A percentile compares a stretch with the other conserved stretches of the same genome.
Evolutionary conservation across 2,113 vertebrate genomes (phyloP).

Genomic region (Paraplagusia blochii): DNA sequence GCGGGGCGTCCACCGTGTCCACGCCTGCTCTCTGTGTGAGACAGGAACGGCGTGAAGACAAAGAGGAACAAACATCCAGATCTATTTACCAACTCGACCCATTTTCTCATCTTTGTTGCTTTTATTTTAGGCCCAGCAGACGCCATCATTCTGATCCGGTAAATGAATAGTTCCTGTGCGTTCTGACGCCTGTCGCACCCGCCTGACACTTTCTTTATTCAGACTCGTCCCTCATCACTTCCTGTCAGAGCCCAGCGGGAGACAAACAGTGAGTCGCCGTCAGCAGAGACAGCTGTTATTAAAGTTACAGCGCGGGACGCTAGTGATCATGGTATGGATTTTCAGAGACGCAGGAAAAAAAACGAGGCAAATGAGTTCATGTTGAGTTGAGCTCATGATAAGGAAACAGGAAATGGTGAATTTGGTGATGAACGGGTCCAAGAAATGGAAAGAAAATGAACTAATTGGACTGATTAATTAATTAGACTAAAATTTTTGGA

Average conservation of each 20-base stretch:
- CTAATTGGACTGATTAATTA: too few relatives aligned
- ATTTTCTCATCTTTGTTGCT: not conserved
- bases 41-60: not conserved
- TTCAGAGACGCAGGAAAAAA: too few relatives aligned
- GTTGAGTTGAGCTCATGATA: too few relatives aligned
- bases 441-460: too few relatives aligned
- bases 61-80: constrained; percentile 1
- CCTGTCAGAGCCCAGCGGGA: not conserved
- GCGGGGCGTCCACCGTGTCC: constrained; percentile 47
- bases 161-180: not conserved
- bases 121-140: not conserved
- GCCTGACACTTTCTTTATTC: not conserved
- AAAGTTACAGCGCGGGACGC: too few relatives aligned
- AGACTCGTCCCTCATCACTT: not conserved
- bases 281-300: too few relatives aligned
- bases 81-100: constrained; percentile 10
- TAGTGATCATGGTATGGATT: too few relatives aligned
- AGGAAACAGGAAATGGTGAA: too few relatives aligned
- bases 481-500: too few relatives aligned
- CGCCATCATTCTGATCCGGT: not conserved
- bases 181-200: not conserved
- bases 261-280: not conserved
- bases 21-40: constrained; percentile 16
- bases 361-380: too few relatives aligned
- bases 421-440: too few relatives aligned